Conservation (phyloP, 2,113 vertebrate genomes). For the Planiliza haematocheilus region DNA sequence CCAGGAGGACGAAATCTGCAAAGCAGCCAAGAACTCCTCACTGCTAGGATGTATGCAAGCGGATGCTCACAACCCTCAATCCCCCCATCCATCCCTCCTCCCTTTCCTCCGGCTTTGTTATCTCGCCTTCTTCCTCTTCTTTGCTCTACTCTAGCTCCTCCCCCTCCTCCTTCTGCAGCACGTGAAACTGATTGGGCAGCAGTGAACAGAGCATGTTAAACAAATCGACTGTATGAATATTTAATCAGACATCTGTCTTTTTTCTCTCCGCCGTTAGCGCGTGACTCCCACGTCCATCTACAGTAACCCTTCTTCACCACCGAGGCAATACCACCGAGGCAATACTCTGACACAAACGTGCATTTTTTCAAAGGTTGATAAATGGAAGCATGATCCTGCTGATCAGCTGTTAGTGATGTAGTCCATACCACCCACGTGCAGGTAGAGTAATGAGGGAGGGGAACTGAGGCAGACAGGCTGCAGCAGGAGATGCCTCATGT, state of each 20-base stretch:
- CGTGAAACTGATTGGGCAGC: conserved; percentile 30
- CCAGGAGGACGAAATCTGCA: neutral
- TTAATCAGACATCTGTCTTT: conserved; percentile 49
- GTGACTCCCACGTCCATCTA: neutral
- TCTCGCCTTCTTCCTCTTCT: neutral
- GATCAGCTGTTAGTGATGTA: conserved; percentile 30
- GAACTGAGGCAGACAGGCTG: conserved; percentile 25
- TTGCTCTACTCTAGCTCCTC: neutral
- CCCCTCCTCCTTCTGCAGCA: conserved; percentile 19
- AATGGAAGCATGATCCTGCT: conserved; percentile 15
- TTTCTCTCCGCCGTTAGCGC: neutral
- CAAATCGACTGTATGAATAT: conserved; percentile 58
- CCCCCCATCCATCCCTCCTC: neutral
- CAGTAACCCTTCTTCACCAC: too few species aligned
- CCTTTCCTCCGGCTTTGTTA: neutral
- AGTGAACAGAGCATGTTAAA: conserved; percentile 31
- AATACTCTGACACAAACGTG: too few species aligned
- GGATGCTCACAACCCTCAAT: neutral
- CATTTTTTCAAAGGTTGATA: too few species aligned
- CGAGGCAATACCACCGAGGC: too few species aligned
- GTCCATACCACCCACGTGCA: conserved; percentile 14
- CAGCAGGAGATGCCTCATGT: neutral
- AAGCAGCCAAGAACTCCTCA: neutral
- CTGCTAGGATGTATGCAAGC: neutral
- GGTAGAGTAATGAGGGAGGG: conserved; percentile 20